These are phyloP conservation scores for Drosophila baimaii DNA, from an alignment of 1,140 invertebrate genomes.

Conservation along the genomic window DNA sequence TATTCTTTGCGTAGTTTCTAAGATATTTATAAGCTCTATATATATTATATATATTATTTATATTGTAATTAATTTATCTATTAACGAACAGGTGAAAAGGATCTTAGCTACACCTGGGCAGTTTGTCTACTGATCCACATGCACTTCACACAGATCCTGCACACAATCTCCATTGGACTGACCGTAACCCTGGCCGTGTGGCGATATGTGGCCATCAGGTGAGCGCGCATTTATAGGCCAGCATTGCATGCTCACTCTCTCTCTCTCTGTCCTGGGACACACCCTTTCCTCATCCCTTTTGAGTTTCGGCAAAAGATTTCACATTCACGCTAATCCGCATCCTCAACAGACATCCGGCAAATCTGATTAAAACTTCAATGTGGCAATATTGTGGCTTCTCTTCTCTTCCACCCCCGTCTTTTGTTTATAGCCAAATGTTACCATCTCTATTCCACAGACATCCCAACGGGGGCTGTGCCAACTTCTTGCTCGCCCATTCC, in stretches of 20 bases:
- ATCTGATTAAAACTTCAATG: constrained; percentile 55
- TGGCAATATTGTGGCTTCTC: constrained; percentile 65
- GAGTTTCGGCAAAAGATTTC: constrained; percentile 10
- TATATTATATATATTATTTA: no score
- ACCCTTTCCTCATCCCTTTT: constrained; percentile 28
- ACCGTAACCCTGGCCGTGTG: constrained; percentile 91
- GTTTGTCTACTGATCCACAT: constrained; percentile 91
- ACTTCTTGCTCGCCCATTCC: constrained; percentile 85
- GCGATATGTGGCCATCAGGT: constrained; percentile 84
- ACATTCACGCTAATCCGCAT: constrained; percentile 21
- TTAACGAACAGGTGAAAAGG: constrained; percentile 84
- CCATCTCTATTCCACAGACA: constrained; percentile 85
- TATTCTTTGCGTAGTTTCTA: not conserved
- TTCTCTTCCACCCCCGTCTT: constrained; percentile 54
- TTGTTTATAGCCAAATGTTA: constrained; percentile 80
- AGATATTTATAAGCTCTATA: not conserved
- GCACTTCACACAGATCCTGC: constrained; percentile 91
- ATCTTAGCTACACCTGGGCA: constrained; percentile 88
- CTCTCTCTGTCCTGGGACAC: not conserved
- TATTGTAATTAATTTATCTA: no score
- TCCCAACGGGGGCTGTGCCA: constrained; percentile 85
- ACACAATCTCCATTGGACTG: constrained; percentile 94
- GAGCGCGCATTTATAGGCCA: constrained; percentile 35
- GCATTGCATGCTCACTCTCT: constrained; percentile 14
- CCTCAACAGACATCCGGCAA: constrained; percentile 38